These are phyloP conservation scores for Drosophila greeni DNA, from an alignment of 2,888 invertebrate species.

Conservation along the genomic window DNA sequence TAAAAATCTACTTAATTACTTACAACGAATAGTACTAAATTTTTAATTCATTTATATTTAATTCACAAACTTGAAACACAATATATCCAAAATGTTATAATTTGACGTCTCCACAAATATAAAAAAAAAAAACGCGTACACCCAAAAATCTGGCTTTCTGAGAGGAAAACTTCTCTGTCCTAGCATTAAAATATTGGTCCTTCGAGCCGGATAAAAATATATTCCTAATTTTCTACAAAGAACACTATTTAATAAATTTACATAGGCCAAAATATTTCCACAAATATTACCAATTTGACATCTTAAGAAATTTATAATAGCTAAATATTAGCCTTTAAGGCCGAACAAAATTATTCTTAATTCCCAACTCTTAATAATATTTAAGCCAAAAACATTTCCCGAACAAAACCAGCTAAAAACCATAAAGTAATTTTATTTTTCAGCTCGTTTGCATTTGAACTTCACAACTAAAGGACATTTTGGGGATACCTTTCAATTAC, in stretches of 20 bases:
- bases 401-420: neutral
- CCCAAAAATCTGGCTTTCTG: no score
- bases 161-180: no score
- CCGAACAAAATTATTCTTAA: neutral
- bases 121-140: no score
- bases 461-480: neutral
- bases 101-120: no score
- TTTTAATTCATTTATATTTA: neutral
- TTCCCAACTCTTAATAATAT: neutral
- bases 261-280: no score
- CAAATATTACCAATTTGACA: no score
- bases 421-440: neutral
- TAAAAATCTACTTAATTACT: neutral
- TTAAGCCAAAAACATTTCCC: neutral
- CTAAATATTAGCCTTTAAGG: no score
- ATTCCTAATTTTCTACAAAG: no score
- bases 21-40: neutral
- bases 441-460: neutral
- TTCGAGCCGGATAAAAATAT: neutral
- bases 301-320: no score
- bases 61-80: no score
- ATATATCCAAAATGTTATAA: no score
- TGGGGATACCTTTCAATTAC: conserved; percentile 3
- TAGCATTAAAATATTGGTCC: neutral
- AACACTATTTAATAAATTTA: no score